These are phyloP conservation scores for Cairina moschata DNA, from an alignment of 2,113 vertebrate species.

Conservation along the genomic window DNA sequence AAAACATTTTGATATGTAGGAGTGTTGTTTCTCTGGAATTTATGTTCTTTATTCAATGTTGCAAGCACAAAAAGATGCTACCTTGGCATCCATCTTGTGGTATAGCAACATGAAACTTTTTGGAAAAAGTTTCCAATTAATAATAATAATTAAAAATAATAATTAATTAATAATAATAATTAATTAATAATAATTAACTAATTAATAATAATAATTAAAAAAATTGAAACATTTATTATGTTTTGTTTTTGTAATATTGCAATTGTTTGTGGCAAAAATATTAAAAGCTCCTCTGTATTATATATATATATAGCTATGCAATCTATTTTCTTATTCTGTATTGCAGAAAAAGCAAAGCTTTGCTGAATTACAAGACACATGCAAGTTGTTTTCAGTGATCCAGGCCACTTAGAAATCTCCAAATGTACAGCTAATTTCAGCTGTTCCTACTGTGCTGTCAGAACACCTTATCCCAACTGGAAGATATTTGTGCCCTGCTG, in stretches of 20 bases:
- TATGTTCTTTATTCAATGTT: background rate
- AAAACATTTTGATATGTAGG: background rate
- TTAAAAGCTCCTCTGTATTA: background rate
- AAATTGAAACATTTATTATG: background rate
- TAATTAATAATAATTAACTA: too few species aligned
- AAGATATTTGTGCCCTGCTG: conserved; percentile 20
- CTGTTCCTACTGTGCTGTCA: conserved; percentile 5
- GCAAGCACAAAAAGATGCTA: background rate
- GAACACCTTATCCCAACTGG: background rate
- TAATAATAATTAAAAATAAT: too few species aligned
- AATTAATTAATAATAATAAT: background rate
- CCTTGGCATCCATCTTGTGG: background rate
- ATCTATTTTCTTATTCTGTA: background rate
- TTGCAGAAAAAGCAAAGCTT: background rate
- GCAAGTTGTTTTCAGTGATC: background rate
- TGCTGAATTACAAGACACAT: background rate
- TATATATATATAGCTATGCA: background rate
- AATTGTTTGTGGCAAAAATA: background rate
- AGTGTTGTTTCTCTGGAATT: background rate
- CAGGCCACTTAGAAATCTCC: background rate
- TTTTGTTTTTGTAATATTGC: background rate
- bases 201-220: background rate
- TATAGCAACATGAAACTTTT: background rate
- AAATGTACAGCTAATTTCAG: conserved; percentile 35
- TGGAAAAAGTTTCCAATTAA: background rate